These are phyloP conservation scores for Monomorium pharaonis DNA, from an alignment of 1,140 invertebrate genomes.

Conservation along the genomic window DNA sequence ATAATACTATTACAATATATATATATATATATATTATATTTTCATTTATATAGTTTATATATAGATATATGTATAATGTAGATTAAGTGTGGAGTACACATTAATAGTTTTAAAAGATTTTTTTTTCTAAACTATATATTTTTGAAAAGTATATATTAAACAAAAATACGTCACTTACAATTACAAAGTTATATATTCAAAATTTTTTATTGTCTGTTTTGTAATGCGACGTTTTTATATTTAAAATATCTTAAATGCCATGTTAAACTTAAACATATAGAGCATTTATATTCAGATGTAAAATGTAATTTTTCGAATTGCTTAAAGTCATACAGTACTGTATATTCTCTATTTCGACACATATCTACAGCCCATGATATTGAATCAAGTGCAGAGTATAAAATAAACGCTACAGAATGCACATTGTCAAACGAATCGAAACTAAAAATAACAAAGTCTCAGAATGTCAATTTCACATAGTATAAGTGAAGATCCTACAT, in stretches of 20 bases:
- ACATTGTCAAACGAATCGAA: background rate
- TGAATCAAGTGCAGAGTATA: background rate
- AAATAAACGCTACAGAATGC: background rate
- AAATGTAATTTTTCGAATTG: slow-evolving; percentile 11
- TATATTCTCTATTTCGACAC: background rate
- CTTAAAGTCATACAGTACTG: background rate
- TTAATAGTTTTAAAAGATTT: too few relatives aligned
- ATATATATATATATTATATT: too few relatives aligned
- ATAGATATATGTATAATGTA: too few relatives aligned
- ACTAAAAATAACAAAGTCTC: background rate
- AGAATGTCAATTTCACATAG: background rate
- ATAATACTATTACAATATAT: too few relatives aligned
- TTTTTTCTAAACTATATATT: too few relatives aligned
- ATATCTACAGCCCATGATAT: slow-evolving; percentile 4
- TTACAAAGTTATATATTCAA: too few relatives aligned
- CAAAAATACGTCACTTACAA: too few relatives aligned
- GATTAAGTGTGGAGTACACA: too few relatives aligned
- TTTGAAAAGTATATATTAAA: too few relatives aligned
- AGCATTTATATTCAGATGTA: background rate
- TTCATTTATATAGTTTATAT: too few relatives aligned
- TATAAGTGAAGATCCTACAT: too few relatives aligned
- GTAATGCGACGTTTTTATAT: background rate
- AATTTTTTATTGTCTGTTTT: background rate
- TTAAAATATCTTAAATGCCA: background rate
- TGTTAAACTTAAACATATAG: background rate